These are phyloP conservation scores for Orthosia incerta DNA, from an alignment of 2,888 invertebrate genomes.

Conservation along the genomic window DNA sequence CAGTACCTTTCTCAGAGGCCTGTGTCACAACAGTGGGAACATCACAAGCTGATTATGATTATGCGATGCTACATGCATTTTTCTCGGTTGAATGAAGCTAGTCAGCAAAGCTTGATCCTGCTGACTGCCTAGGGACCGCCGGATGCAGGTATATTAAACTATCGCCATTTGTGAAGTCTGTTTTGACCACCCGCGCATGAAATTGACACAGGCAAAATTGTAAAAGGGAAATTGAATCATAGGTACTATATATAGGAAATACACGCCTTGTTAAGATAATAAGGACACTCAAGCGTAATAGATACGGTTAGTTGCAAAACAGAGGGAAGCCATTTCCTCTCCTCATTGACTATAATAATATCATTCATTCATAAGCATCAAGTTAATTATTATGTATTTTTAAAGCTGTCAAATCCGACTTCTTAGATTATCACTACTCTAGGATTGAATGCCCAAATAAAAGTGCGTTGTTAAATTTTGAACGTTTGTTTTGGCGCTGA, in stretches of 20 bases:
- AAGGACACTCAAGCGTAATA: not conserved
- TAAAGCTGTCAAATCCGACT: too few relatives aligned
- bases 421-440: too few relatives aligned
- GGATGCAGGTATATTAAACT: not conserved
- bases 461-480: too few relatives aligned
- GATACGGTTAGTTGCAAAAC: not conserved
- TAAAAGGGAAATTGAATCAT: conserved; percentile 9
- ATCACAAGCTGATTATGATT: not conserved
- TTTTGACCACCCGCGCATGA: not conserved
- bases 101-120: not conserved
- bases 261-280: not conserved
- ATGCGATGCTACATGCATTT: not conserved
- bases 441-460: too few relatives aligned
- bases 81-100: not conserved
- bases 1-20: too few relatives aligned
- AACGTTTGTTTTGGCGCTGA: too few relatives aligned
- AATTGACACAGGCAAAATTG: not conserved
- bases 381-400: too few relatives aligned
- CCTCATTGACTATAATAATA: too few relatives aligned
- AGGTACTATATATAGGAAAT: not conserved
- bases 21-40: not conserved
- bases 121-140: not conserved
- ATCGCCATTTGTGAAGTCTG: not conserved
- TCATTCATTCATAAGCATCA: too few relatives aligned
- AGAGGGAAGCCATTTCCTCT: too few relatives aligned